Evolutionary conservation across 2,888 invertebrate species (phyloP).

Genomic region (Beris morrisii): DNA sequence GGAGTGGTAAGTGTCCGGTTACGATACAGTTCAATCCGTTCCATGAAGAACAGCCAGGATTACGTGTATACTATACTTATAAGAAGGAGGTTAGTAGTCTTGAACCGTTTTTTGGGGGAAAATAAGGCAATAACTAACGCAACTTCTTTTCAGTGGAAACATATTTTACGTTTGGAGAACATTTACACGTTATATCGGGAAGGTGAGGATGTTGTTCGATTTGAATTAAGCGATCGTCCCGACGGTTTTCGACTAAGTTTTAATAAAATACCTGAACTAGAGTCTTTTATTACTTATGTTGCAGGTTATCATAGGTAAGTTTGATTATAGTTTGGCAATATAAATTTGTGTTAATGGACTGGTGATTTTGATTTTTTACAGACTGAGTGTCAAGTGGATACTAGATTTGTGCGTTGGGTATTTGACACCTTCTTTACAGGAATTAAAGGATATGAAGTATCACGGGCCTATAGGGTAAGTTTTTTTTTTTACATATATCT

Average conservation of each 20-base stretch:
- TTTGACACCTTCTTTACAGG: conserved; percentile 75
- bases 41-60: conserved; percentile 66
- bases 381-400: conserved; percentile 85
- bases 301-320: conserved; percentile 80
- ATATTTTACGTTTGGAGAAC: conserved; percentile 79
- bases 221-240: conserved; percentile 63
- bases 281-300: conserved; percentile 78
- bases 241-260: conserved; percentile 52
- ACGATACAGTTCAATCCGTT: conserved; percentile 67
- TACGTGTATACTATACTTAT: conserved; percentile 65
- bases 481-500: neutral
- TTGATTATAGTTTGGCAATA: conserved; percentile 8
- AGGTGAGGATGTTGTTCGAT: conserved; percentile 70
- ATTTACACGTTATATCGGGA: conserved; percentile 79
- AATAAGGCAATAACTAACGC: neutral
- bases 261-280: conserved; percentile 56
- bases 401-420: conserved; percentile 85
- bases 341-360: neutral
- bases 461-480: conserved; percentile 88
- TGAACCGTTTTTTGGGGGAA: neutral
- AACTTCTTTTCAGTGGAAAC: conserved; percentile 63
- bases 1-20: conserved; percentile 70
- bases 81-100: conserved; percentile 62
- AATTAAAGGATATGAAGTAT: conserved; percentile 72
- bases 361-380: conserved; percentile 43